Percentiles rank a stretch among this genome's conserved stretches.
phyloP scores from a whole-genome alignment of 2,888 invertebrate species.

The Pasiphila rectangulata region DNA sequence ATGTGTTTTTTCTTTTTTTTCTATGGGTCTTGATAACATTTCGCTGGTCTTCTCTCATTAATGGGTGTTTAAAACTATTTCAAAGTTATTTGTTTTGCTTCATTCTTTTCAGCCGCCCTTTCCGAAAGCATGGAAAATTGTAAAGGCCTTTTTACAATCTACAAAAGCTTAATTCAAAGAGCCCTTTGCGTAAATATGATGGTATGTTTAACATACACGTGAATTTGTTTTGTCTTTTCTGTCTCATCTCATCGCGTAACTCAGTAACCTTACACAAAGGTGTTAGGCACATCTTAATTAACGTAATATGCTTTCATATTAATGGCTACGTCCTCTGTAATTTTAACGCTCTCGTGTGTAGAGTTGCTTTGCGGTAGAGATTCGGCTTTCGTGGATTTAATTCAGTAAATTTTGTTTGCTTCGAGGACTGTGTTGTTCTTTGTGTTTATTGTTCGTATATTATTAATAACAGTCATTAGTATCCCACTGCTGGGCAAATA shows the following conservation, averaged over 20 bases:
- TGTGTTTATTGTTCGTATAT: too few relatives aligned
- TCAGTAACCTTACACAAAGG: constrained; percentile 62
- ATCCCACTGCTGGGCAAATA: too few relatives aligned
- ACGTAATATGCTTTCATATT: constrained; percentile 49
- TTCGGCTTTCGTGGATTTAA: not conserved
- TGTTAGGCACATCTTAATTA: constrained; percentile 70
- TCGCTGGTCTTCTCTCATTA: too few relatives aligned
- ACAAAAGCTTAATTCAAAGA: not conserved
- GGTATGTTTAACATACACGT: not conserved
- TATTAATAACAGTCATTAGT: too few relatives aligned
- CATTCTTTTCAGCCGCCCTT: not conserved
- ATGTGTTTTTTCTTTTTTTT: too few relatives aligned
- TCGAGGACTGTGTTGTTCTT: too few relatives aligned
- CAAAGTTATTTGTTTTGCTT: not conserved
- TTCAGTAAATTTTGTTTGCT: not conserved
- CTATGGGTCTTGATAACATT: too few relatives aligned
- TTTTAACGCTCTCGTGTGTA: constrained; percentile 20
- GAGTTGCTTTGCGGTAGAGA: not conserved
- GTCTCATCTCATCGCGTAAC: constrained; percentile 21
- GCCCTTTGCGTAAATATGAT: constrained; percentile 1
- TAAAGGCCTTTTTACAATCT: not conserved
- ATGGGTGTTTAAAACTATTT: too few relatives aligned
- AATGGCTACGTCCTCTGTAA: constrained; percentile 32
- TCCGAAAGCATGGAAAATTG: not conserved
- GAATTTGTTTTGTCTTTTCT: constrained; percentile 1